Conservation (phyloP, 2,888 invertebrate genomes). For the Phytoseiulus persimilis region DNA sequence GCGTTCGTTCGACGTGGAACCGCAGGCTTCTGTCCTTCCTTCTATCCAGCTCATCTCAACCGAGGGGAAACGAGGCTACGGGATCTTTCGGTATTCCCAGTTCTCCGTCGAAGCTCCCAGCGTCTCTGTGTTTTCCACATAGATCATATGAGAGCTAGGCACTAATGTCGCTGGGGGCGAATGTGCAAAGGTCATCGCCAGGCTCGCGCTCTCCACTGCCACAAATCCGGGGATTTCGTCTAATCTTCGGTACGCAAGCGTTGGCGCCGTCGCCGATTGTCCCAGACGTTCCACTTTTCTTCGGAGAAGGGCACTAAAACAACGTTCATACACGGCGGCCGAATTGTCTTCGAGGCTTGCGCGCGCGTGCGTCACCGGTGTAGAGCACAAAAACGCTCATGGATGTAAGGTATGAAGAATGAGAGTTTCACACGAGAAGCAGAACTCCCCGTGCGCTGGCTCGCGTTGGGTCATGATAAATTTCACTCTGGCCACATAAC, state of each 20-base stretch:
- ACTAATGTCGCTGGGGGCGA: not conserved
- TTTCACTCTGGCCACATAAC: no score
- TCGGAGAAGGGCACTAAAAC: not conserved
- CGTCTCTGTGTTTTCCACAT: not conserved
- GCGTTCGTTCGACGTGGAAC: not conserved
- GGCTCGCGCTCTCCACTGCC: not conserved
- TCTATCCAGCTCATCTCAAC: not conserved
- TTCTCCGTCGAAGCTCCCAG: conserved; percentile 41
- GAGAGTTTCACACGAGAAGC: no score
- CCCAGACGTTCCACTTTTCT: not conserved
- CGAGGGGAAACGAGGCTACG: conserved; percentile 43
- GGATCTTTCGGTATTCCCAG: not conserved
- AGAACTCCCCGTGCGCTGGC: no score
- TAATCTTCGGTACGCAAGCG: not conserved
- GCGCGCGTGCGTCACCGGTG: no score
- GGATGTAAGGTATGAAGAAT: no score
- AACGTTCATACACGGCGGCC: no score
- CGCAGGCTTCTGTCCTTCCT: no score
- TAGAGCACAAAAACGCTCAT: no score
- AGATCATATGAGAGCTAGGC: not conserved
- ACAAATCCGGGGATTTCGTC: not conserved
- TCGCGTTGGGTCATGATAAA: no score
- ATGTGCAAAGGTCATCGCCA: not conserved
- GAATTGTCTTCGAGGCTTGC: no score
- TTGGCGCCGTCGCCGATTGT: not conserved